A percentile compares a stretch with the other conserved stretches of the same genome.
These are phyloP conservation scores for Auanema freiburgensis DNA, from an alignment of 2,888 invertebrate genomes.

Conservation along the genomic window DNA sequence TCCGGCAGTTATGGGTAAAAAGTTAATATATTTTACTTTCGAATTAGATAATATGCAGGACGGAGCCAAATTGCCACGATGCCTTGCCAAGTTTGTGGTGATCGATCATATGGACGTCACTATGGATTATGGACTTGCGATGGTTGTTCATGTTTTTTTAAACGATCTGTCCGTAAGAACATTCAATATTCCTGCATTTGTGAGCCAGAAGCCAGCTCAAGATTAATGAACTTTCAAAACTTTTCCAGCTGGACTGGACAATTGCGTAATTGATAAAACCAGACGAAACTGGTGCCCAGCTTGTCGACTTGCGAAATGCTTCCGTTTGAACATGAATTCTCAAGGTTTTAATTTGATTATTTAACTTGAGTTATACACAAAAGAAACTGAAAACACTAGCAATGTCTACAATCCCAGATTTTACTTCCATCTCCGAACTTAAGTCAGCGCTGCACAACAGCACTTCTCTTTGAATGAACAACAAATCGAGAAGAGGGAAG, in stretches of 20 bases:
- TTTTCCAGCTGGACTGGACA: conserved; percentile 73
- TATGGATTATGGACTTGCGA: conserved; percentile 81
- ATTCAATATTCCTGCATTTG: conserved; percentile 42
- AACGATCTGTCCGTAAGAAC: conserved; percentile 71
- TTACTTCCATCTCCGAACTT: too few relatives aligned
- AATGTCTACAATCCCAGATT: too few relatives aligned
- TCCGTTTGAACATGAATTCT: conserved; percentile 78
- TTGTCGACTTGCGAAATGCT: conserved; percentile 79
- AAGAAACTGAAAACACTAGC: neutral
- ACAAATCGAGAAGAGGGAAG: too few relatives aligned
- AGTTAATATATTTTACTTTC: too few relatives aligned
- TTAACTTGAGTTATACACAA: neutral
- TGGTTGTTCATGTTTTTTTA: conserved; percentile 87
- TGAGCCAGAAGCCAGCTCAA: conserved; percentile 9
- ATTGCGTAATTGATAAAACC: conserved; percentile 79
- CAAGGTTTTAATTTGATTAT: conserved; percentile 69
- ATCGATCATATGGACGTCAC: conserved; percentile 75
- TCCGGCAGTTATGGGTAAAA: too few relatives aligned
- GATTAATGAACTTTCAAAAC: neutral
- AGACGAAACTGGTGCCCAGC: conserved; percentile 85
- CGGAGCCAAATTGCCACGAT: conserved; percentile 27
- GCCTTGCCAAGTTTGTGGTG: conserved; percentile 78
- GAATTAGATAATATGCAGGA: conserved; percentile 14
- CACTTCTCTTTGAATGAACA: too few relatives aligned
- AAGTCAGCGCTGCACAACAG: neutral